Base-by-base conservation (phyloP, 2,797 vertebrate species). In the Epinephelus coioides region DNA sequence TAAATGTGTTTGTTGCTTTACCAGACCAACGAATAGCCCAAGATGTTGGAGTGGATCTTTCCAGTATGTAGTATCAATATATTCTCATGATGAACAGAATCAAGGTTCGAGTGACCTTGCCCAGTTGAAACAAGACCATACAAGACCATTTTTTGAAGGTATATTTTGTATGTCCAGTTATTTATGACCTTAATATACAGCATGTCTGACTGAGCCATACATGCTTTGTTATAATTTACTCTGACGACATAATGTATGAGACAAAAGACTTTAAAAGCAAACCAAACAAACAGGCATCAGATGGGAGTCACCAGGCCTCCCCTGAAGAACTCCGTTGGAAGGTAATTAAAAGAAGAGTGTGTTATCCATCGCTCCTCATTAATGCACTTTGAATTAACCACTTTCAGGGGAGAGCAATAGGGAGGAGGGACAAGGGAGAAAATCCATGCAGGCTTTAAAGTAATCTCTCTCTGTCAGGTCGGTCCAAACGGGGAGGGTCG, bases 301-400 rank as follows among this genome's bases (percentile, higher is more conserved):
- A 84, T 73, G 79, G 83, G 83, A 87, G 85, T 88, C 81, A 74
- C 77, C 73, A 82, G 74, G 79, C 76, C 82, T 86, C 86, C 91
- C 74, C 86, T 69, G 84, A 91, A 91, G 83, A 89, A 78, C 89
- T 88, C 79, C 14, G 57, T 49, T 86, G 85, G 82, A 91, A 92
- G 84, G 91, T 94, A 92, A 94, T 95, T 94, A 95, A 93, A 92
- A 88, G 83, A 92, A 88, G 89, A 92, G 87, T 87, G 88, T 91
- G 86, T 93, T 93, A 90, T 91, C 94, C 94, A 95, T 95, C 88
- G 92, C 91, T 95, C 93, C 91, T 94, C 90, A 93, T 95, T 94
- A 94, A 90, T 69, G 69, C 74, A 73, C 73, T 84, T 71, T 79
- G 88, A 95, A 91, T 94, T 93, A 92, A 91, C 83, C 91, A 87